Base-by-base conservation (phyloP, 2,888 invertebrate genomes). In the Calameuta idolon region DNA sequence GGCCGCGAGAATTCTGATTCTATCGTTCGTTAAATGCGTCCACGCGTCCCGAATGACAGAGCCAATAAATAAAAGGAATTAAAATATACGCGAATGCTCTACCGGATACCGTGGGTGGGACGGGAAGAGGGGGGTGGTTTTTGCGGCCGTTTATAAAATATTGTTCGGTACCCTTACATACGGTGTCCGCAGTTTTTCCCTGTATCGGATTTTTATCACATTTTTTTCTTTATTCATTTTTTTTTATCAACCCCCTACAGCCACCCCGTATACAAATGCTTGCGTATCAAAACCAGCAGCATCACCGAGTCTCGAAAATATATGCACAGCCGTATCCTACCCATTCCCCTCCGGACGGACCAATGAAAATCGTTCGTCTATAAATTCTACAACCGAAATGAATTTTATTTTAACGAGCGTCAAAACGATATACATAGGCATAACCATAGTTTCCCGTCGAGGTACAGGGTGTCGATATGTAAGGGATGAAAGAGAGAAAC, bases 1-100 rank as follows among this genome's bases (percentile, higher is more conserved):
- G 2, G 23, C 9, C 9, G 3, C 74, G 37, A 12, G 76, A 76
- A 80, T 79, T 77, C 81, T 77, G 79, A 81, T 83, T 81, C 82
- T 81, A 83, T 83, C 81, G 77, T 79, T 83, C 80, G 82, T 82
- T 82, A 83, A 82, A 83, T 79, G 81, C 81, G 80, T 79, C 79
- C 80, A 77, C 74, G 80, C 81, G 79, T 80, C 81, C 81, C 81
- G 77, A 78, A 35, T 78, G 79, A 77, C 69, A 77, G 79, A 74
- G 76, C 80, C 79, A 80, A 83, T 81, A 83, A 80, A 81, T 80
- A 82, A 83, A 80, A 82, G 80, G 80, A 69, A 79, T 77, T 75
- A 80, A 82, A 83, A 81, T 79, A 81, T 81, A 79, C 81, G 40
- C 4, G 40, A n/a, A 33, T 31, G 11, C 9, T 55, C 2, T 55